These are phyloP conservation scores for Sitobion miscanthi DNA, from an alignment of 1,140 invertebrate species.

Conservation along the genomic window DNA sequence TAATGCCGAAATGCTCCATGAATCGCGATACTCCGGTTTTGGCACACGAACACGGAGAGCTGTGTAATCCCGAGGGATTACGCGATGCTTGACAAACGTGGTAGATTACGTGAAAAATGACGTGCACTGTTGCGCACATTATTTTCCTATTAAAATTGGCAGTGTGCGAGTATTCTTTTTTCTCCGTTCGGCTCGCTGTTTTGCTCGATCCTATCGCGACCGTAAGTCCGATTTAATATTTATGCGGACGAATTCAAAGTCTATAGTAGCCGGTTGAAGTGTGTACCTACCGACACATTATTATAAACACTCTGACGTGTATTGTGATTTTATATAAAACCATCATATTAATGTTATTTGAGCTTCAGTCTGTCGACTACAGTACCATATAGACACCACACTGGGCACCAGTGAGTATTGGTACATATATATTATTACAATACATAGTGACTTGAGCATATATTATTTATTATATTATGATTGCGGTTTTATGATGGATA, in stretches of 20 bases:
- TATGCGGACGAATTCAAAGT: background rate
- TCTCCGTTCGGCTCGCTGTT: background rate
- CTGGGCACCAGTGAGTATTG: background rate
- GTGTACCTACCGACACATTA: background rate
- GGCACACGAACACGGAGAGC: background rate
- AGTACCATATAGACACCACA: no score
- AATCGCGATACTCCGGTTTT: background rate
- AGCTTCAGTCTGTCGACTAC: no score
- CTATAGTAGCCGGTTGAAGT: background rate
- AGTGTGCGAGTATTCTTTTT: background rate
- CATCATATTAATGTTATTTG: background rate
- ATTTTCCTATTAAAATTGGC: conserved; percentile 44
- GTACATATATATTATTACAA: background rate
- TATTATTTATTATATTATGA: no score
- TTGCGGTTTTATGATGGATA: background rate
- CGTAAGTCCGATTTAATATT: conserved; percentile 13
- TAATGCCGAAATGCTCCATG: conserved; percentile 8
- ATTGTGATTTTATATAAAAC: background rate
- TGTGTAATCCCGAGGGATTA: conserved; percentile 27
- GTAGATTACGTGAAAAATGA: conserved; percentile 47
- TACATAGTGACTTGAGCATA: no score
- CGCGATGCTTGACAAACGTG: conserved; percentile 38
- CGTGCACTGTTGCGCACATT: conserved; percentile 37
- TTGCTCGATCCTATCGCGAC: background rate
- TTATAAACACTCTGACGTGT: background rate